Evolutionary conservation across 2,888 invertebrate species (phyloP).

Genomic region (Cataglyphis cursor): DNA sequence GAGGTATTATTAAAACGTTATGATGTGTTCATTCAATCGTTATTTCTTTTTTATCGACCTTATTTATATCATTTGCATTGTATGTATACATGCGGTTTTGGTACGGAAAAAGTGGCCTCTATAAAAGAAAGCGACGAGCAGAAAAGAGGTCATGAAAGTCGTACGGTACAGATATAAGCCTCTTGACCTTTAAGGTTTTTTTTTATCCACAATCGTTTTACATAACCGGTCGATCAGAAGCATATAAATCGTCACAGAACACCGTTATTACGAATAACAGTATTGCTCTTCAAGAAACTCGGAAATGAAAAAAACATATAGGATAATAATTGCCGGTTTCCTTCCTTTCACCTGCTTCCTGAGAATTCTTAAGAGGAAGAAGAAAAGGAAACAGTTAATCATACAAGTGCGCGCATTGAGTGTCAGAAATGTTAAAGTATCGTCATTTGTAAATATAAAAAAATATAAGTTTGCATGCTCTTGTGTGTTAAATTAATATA

Average conservation of each 20-base stretch:
- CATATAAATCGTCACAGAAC: constrained; percentile 15
- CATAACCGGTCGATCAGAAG: constrained; percentile 17
- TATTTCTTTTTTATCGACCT: not conserved
- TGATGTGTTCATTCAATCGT: not conserved
- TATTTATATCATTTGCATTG: constrained; percentile 11
- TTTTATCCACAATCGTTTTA: constrained; percentile 18
- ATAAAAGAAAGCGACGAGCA: constrained; percentile 70
- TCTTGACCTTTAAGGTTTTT: constrained; percentile 67
- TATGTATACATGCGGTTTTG: constrained; percentile 6
- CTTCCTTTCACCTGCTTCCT: constrained; percentile 14
- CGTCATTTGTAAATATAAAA: not conserved
- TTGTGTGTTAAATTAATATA: not conserved
- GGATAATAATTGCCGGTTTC: constrained; percentile 27
- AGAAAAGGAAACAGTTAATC: not conserved
- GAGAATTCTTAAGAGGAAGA: not conserved
- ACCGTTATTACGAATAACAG: constrained; percentile 44
- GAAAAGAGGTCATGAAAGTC: constrained; percentile 74
- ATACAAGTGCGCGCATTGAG: constrained; percentile 6
- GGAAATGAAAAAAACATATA: constrained; percentile 29
- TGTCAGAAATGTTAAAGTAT: constrained; percentile 28
- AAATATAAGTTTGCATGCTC: not conserved
- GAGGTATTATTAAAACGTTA: not conserved
- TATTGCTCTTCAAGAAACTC: not conserved
- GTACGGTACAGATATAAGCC: constrained; percentile 63
- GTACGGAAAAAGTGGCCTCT: not conserved